A percentile compares a stretch with the other conserved stretches of the same genome.
These are phyloP conservation scores for Chiloscyllium punctatum DNA, from an alignment of 2,797 vertebrate genomes.

Conservation along the genomic window DNA sequence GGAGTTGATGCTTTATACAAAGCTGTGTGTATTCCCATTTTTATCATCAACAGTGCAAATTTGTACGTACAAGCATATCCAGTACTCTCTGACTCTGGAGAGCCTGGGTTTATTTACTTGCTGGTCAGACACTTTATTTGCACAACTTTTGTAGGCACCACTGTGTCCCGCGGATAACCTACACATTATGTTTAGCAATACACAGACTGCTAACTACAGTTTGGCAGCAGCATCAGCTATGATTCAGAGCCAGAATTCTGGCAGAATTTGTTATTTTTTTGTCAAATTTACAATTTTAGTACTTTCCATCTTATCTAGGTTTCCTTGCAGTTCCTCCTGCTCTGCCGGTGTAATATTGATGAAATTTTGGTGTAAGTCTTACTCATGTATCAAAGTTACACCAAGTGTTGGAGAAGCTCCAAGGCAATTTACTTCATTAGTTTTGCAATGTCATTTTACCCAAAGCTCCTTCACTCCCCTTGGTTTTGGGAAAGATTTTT, in stretches of 20 bases:
- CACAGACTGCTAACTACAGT: background rate
- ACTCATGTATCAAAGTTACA: background rate
- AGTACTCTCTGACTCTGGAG: background rate
- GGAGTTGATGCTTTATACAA: conserved; percentile 24
- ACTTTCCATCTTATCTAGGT: background rate
- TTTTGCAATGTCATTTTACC: background rate
- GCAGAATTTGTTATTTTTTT: background rate
- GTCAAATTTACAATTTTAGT: background rate
- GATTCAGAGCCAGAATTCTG: background rate
- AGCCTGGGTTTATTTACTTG: conserved; percentile 29
- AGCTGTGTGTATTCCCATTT: conserved; percentile 23
- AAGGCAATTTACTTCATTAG: background rate
- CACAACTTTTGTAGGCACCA: conserved; percentile 52
- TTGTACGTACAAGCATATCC: background rate
- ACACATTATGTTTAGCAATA: conserved; percentile 14
- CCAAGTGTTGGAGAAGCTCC: background rate
- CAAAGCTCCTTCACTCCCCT: background rate
- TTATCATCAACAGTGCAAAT: conserved; percentile 30
- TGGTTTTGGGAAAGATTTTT: background rate
- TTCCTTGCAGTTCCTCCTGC: background rate
- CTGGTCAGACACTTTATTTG: conserved; percentile 37
- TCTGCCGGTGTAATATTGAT: too few relatives aligned
- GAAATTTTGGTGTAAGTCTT: background rate
- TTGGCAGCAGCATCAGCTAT: background rate
- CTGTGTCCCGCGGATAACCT: conserved; percentile 41